phyloP scores from a whole-genome alignment of 2,888 invertebrate species.

The Amblyjoppa proteus region DNA sequence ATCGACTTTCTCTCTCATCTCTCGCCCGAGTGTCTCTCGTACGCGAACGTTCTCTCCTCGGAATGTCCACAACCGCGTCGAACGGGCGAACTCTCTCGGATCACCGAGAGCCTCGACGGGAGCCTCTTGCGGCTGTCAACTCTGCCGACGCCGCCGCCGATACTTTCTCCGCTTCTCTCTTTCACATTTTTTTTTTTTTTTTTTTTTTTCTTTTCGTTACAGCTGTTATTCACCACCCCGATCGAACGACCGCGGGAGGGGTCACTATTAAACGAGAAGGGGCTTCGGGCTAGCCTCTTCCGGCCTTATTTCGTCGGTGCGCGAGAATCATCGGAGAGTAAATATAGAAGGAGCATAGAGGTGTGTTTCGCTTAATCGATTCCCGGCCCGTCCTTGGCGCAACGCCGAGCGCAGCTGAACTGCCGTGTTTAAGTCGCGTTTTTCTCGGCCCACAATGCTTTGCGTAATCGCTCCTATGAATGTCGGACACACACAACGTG shows the following conservation, averaged over 20 bases:
- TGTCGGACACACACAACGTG: background rate
- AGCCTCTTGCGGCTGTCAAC: background rate
- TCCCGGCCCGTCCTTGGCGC: slow-evolving; percentile 14
- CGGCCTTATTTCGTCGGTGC: background rate
- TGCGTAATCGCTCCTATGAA: background rate
- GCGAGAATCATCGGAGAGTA: background rate
- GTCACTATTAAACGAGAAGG: background rate
- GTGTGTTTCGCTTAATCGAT: background rate
- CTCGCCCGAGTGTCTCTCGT: background rate
- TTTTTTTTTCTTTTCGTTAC: background rate
- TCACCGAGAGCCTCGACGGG: background rate
- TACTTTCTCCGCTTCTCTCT: background rate
- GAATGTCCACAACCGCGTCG: background rate
- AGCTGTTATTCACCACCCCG: background rate
- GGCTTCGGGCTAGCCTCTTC: background rate
- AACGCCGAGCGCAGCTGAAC: slow-evolving; percentile 19
- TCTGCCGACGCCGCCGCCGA: background rate
- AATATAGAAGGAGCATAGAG: slow-evolving; percentile 7
- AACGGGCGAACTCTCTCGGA: background rate
- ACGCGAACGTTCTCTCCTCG: background rate
- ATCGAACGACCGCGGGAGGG: background rate
- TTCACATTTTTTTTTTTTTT: background rate
- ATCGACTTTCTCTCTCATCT: slow-evolving; percentile 34
- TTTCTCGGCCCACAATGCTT: background rate
- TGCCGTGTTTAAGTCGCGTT: background rate